Base-by-base conservation (phyloP, 2,113 vertebrate genomes). In the Xiphias gladius region DNA sequence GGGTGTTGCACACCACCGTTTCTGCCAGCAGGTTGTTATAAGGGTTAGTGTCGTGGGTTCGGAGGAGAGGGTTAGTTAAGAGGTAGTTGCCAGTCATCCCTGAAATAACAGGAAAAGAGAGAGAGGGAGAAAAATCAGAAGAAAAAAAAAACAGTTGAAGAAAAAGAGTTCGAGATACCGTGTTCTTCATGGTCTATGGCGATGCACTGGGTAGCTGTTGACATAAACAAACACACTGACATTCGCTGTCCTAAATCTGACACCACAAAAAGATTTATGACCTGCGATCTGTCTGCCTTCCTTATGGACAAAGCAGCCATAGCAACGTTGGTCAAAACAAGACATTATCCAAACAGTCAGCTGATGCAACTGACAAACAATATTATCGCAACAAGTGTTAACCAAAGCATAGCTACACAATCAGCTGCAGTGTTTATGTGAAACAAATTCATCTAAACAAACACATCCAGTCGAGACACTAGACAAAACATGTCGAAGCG, bases 11-110 rank as follows among this genome's bases (percentile, higher is more conserved):
- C 94, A 99, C 98, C 96, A 99, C 97, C 84, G 97, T 99, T 96
- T 99, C 98, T 93, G 98, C 98, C 93, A 99, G 97, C 94, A 99
- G 97, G 96, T 98, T 99, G 97, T 99, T 99, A 99, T 99, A 99
- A 93, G 98, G 98, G 96, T 97, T 99, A 99, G 98, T 99, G 97
- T 97, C 98, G 93, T 99, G 98, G 94, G 98, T 97, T 96, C 98
- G 97, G 91, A 99, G 98, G 94, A 99, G 98, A 96, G 98, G 98
- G 96, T 99, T 99, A 98, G 98, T 99, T 97, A 99, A 97, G 95
- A 99, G 98, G 96, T 99, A 99, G 98, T 99, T 99, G 95, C 98
- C 97, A 94, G 98, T 98, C 98, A 99, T 99, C 96, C 98, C 98
- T 99, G 97, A 84, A 92, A 94, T 96, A 97, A 96, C 91, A 97